Evolutionary conservation across 1,140 invertebrate species (phyloP).

Genomic region (Neuroterus valhalla): DNA sequence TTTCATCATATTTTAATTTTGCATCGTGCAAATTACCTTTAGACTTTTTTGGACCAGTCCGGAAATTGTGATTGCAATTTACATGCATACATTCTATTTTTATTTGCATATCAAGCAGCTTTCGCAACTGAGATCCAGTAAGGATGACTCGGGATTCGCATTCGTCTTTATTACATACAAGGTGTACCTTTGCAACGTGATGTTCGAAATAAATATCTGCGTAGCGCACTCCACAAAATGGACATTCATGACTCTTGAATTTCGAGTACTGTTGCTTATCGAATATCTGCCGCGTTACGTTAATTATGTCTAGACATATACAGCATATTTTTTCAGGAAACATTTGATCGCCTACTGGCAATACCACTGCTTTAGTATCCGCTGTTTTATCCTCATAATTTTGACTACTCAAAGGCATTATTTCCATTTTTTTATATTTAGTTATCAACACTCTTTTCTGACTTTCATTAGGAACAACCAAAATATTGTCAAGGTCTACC

Average conservation of each 20-base stretch:
- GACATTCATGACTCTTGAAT: not conserved
- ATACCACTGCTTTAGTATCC: not conserved
- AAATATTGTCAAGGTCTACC: too few relatives aligned
- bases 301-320: not conserved
- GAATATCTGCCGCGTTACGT: not conserved
- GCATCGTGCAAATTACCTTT: not conserved
- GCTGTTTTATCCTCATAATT: not conserved
- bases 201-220: not conserved
- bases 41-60: not conserved
- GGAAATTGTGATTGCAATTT: not conserved
- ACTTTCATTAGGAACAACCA: too few relatives aligned
- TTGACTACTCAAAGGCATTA: not conserved
- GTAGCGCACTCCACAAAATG: not conserved
- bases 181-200: not conserved
- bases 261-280: not conserved
- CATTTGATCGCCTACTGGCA: not conserved
- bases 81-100: not conserved
- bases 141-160: not conserved
- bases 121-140: not conserved
- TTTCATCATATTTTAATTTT: not conserved
- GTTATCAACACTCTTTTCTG: not conserved
- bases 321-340: not conserved
- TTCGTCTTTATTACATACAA: not conserved
- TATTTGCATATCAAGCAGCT: not conserved
- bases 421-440: not conserved